Base-by-base conservation (phyloP, 2,113 vertebrate species). In the Proteles cristata region DNA sequence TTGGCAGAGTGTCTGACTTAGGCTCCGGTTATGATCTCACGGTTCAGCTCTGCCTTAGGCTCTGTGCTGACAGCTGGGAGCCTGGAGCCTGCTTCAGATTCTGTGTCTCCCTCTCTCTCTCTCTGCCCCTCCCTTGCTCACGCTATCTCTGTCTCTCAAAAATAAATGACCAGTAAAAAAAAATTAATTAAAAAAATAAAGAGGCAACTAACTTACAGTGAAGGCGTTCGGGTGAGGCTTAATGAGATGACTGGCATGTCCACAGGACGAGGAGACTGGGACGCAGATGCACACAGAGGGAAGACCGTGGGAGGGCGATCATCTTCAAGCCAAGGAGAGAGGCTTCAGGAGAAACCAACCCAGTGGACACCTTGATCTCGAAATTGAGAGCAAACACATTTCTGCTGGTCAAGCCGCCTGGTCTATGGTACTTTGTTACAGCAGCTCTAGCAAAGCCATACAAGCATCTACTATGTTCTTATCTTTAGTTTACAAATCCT, bases 251-350 rank as follows among this genome's bases (percentile, higher is more conserved):
- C 33, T 26, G 19, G 66, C 43, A n/a, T 9, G n/a, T 35, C 76
- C 65, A 10, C 4, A 31, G 21, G 45, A 73, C 33, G 15, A 81
- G 74, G 35, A 26, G 11, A 63, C 63, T 3, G 19, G 26, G 50
- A 21, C 5, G 8, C 16, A 79, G 19, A 39, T 19, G 26, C 1
- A 3, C 39, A 15, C 6, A 76, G 3, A 82, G 9, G 43, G 10
- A 83, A 73, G 61, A 61, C 35, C 12, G 0, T 0, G 11, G 19
- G 65, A 84, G 48, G 25, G 55, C 0, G 1, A 11, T 1, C 7
- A 1, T 73, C 85, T n/a, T 9, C 0, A 21, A 68, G 66, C 26
- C 43, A 63, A 79, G 43, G 33, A 50, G 4, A n/a, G 11, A 88
- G 10, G 25, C 14, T 33, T 21, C 12, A 3, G 19, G 28, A 86